A percentile compares a stretch with the other conserved stretches of the same genome.
These are phyloP conservation scores for Ctenopoma multispine DNA, from an alignment of 2,797 vertebrate species.

Conservation along the genomic window DNA sequence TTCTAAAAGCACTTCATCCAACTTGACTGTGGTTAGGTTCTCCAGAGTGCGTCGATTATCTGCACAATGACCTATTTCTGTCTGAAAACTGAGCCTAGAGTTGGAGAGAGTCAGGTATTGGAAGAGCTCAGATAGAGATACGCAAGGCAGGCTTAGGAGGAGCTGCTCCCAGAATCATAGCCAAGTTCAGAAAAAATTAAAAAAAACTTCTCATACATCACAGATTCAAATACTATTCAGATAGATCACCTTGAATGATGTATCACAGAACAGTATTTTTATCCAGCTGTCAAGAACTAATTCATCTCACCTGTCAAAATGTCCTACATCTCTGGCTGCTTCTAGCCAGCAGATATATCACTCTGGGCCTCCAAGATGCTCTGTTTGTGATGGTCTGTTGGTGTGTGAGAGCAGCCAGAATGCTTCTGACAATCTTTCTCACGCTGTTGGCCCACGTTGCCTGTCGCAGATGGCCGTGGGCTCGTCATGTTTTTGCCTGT, in stretches of 20 bases:
- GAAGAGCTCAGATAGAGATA: slow-evolving; percentile 18
- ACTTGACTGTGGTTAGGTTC: slow-evolving; percentile 51
- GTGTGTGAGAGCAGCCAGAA: slow-evolving; percentile 59
- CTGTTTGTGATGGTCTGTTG: slow-evolving; percentile 60
- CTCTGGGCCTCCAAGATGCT: slow-evolving; percentile 44
- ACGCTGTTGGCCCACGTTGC: slow-evolving; percentile 63
- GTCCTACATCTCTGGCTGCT: slow-evolving; percentile 31
- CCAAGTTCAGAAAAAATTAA: slow-evolving; percentile 9
- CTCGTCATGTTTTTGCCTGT: slow-evolving; percentile 71
- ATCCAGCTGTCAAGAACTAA: slow-evolving; percentile 25
- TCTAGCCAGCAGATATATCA: slow-evolving; percentile 32
- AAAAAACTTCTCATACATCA: slow-evolving; percentile 8
- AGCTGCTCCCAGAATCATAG: slow-evolving; percentile 25
- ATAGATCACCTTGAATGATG: slow-evolving; percentile 37
- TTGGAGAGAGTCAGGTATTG: slow-evolving; percentile 54
- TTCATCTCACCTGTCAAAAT: slow-evolving; percentile 44
- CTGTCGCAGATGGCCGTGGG: slow-evolving; percentile 69
- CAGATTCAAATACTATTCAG: slow-evolving; percentile 16
- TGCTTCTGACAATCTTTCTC: slow-evolving; percentile 61
- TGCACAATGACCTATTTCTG: slow-evolving; percentile 71
- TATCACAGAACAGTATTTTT: slow-evolving; percentile 31
- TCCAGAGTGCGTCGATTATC: slow-evolving; percentile 47
- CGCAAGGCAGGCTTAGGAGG: slow-evolving; percentile 22
- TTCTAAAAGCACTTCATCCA: slow-evolving; percentile 46
- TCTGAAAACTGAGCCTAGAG: slow-evolving; percentile 42